Percentiles rank a stretch among this genome's conserved stretches.
These are phyloP conservation scores for Drosophila suzukii DNA, from an alignment of 1,140 invertebrate genomes.

Conservation along the genomic window DNA sequence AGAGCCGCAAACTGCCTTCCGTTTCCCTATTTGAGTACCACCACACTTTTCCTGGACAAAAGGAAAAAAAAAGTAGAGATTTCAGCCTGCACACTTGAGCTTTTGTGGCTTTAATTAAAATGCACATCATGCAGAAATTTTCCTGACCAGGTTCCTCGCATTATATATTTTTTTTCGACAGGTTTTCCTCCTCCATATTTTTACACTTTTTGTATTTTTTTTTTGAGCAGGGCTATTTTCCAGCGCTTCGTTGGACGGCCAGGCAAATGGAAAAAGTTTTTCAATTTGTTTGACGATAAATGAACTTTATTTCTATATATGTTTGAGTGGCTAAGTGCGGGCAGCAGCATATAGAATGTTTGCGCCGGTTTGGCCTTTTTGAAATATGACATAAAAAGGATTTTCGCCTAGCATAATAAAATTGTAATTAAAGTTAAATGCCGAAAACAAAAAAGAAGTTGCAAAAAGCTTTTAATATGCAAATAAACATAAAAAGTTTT, in stretches of 20 bases:
- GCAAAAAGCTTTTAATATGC: slow-evolving; percentile 65
- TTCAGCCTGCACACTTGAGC: slow-evolving; percentile 44
- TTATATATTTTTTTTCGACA: slow-evolving; percentile 54
- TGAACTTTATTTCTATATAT: slow-evolving; percentile 58
- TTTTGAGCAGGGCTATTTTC: slow-evolving; percentile 47
- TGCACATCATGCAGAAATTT: slow-evolving; percentile 58
- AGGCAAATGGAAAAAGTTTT: slow-evolving; percentile 78
- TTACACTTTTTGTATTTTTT: slow-evolving; percentile 43
- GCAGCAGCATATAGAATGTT: slow-evolving; percentile 8
- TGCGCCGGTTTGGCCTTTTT: slow-evolving; percentile 46
- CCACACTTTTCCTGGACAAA: slow-evolving; percentile 15
- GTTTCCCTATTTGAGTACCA: slow-evolving; percentile 3
- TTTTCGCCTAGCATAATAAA: slow-evolving; percentile 74
- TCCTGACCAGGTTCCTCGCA: slow-evolving; percentile 24
- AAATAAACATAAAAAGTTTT: slow-evolving; percentile 63
- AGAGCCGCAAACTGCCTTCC: slow-evolving; percentile 49
- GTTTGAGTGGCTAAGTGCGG: slow-evolving; percentile 13
- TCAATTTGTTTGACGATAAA: slow-evolving; percentile 81
- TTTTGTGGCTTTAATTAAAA: slow-evolving; percentile 69
- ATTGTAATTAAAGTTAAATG: slow-evolving; percentile 79
- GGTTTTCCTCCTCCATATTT: slow-evolving; percentile 50
- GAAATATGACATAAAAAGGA: slow-evolving; percentile 75
- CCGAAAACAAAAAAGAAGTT: slow-evolving; percentile 39
- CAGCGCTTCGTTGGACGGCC: slow-evolving; percentile 48
- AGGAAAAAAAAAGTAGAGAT: slow-evolving; percentile 16